Base-by-base conservation (phyloP, 2,797 vertebrate genomes). In the Pygocentrus nattereri region DNA sequence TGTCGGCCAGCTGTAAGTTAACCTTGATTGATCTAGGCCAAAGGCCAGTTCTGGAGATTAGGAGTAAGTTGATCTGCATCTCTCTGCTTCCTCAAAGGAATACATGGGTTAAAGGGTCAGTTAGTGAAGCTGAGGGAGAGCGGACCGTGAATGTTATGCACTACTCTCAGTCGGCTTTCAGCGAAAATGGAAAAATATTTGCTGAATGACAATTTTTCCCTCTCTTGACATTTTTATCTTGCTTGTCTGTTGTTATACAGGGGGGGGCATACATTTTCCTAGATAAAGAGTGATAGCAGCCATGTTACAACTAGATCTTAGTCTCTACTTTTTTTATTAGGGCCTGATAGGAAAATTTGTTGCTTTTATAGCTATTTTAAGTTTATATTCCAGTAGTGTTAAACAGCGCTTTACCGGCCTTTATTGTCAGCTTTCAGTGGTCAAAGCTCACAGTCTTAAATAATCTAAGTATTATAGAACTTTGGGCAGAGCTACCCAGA, bases 31-130 rank as follows among this genome's bases (percentile, higher is more conserved):
- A 87, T 85, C 78, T 71, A 74, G 76, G 79, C 82, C 62, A 71
- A 67, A 72, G 80, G 61, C 77, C 84, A 81, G 59, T 76, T 81
- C 50, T 30, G 41, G 75, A 81, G 83, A 85, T 87, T 87, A 85
- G 76, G 21, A 21, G 94, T 93, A 94, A 95, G 83, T 83, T 76
- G 92, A 95, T 94, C 90, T 90, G 65, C 78, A 85, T 83, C 86
- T 75, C 90, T 92, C 91, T 90, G 85, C 34, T 25, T 84, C 58
- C 76, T 84, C 58, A 15, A 56, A 76, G 78, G 85, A 85, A 85
- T 83, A 76, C 41, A 30, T 49, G 44, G 81, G 83, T 62, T 56
- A 80, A 69, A 59, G 78, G 77, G 59, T 77, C 50, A 59, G 34
- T 72, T 74, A 54, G 69, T 19, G 64, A 58, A 34, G 54, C 38